Conservation (phyloP, 2,113 vertebrate genomes). For the Solea senegalensis region DNA sequence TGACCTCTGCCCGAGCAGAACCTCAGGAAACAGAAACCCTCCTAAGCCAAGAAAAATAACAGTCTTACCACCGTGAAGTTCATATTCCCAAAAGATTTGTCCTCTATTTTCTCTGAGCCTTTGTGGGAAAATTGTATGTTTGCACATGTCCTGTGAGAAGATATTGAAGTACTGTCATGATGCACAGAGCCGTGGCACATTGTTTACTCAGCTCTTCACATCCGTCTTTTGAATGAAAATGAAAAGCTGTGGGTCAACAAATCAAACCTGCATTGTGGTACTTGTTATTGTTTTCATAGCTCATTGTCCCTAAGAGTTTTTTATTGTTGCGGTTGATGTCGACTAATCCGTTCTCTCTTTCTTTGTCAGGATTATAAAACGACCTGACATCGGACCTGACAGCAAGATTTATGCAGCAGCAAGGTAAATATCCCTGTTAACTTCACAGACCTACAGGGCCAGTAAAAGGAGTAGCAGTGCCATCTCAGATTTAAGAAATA, state of each 20-base stretch:
- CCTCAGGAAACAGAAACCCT: constrained; percentile 1
- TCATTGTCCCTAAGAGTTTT: constrained; percentile 17
- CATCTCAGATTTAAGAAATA: background rate
- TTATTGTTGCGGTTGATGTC: constrained; percentile 27
- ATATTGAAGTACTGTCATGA: constrained; percentile 1
- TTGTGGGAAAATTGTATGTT: constrained; percentile 26
- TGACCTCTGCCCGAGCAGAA: background rate
- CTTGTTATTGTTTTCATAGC: constrained; percentile 4
- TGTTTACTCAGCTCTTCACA: constrained; percentile 26
- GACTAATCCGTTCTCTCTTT: constrained; percentile 26
- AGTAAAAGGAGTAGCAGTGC: constrained; percentile 2
- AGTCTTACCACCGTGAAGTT: background rate
- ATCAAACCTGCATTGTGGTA: background rate
- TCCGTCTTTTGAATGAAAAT: constrained; percentile 13
- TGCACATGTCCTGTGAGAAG: background rate
- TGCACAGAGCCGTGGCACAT: background rate
- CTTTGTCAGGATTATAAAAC: constrained; percentile 40
- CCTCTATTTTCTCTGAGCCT: background rate
- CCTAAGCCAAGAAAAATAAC: background rate
- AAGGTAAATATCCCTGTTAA: constrained; percentile 24
- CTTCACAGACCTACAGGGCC: constrained; percentile 1
- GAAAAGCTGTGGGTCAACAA: background rate
- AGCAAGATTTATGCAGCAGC: constrained; percentile 44
- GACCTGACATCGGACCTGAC: background rate
- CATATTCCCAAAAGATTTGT: background rate